phyloP scores from a whole-genome alignment of 92 coral and sea anemone species.

The Desmophyllum pertusum region DNA sequence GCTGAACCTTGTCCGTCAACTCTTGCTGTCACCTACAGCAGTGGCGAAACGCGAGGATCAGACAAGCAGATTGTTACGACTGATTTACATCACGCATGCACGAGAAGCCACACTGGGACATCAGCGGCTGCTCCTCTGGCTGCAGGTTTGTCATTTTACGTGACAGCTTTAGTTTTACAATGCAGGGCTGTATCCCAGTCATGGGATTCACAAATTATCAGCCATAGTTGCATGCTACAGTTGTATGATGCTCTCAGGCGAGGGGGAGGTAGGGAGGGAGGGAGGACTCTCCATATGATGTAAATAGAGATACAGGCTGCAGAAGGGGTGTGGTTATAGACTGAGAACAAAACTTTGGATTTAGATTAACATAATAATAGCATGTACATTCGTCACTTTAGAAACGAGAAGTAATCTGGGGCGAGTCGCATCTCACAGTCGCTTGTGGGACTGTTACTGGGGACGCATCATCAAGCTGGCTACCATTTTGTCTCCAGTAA shows the following conservation, averaged over 20 bases:
- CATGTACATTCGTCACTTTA: too few relatives aligned
- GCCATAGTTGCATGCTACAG: background rate
- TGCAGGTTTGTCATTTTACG: constrained; percentile 79
- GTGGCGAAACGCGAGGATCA: constrained; percentile 73
- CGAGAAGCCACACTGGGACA: constrained; percentile 94
- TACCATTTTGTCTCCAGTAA: too few relatives aligned
- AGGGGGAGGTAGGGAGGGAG: too few relatives aligned
- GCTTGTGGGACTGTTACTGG: too few relatives aligned
- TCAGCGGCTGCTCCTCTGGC: constrained; percentile 99
- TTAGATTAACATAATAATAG: too few relatives aligned
- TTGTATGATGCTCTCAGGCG: background rate
- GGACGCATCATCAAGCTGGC: too few relatives aligned
- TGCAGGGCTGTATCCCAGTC: background rate
- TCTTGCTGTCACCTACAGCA: constrained; percentile 97
- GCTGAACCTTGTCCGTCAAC: constrained; percentile 99
- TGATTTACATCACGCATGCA: constrained; percentile 80
- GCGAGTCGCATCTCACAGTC: too few relatives aligned
- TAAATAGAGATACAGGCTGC: too few relatives aligned
- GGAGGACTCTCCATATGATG: background rate
- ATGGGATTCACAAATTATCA: background rate
- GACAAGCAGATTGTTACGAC: constrained; percentile 94
- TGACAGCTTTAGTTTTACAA: background rate
- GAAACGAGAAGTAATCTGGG: too few relatives aligned
- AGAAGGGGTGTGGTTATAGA: too few relatives aligned
- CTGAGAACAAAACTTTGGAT: too few relatives aligned